Conservation (phyloP, 64 coral and sea anemone species). For the Hydrozoanthus tunicans region DNA sequence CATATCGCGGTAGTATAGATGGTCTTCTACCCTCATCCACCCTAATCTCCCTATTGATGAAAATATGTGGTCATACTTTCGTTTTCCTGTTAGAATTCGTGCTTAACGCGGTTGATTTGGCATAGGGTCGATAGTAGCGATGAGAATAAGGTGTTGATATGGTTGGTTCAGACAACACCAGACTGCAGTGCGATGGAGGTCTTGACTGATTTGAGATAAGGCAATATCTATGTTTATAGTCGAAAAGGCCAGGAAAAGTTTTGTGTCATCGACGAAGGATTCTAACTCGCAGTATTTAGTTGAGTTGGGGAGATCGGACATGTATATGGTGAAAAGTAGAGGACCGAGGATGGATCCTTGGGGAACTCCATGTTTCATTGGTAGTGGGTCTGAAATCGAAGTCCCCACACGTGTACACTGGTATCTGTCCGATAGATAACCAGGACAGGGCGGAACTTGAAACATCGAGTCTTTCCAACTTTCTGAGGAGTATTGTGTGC, state of each 20-base stretch:
- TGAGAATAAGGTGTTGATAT: background rate
- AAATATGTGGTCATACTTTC: no score
- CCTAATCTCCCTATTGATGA: no score
- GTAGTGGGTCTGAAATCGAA: slow-evolving; percentile 17
- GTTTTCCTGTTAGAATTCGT: no score
- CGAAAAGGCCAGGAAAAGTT: slow-evolving; percentile 28
- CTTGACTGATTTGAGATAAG: slow-evolving; percentile 22
- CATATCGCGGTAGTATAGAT: no score
- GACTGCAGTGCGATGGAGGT: slow-evolving; percentile 6
- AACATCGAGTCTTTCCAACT: slow-evolving; percentile 28
- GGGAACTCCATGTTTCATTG: slow-evolving; percentile 22
- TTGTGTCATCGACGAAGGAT: slow-evolving; percentile 21
- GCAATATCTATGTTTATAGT: background rate
- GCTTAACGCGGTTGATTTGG: no score
- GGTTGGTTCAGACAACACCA: slow-evolving; percentile 14
- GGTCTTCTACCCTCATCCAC: no score
- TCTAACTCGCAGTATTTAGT: slow-evolving; percentile 7
- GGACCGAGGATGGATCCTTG: slow-evolving; percentile 41
- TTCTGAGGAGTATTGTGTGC: slow-evolving; percentile 37
- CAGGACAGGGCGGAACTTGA: slow-evolving; percentile 14
- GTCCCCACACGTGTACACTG: slow-evolving; percentile 16
- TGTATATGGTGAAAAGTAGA: slow-evolving; percentile 13
- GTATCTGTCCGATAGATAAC: slow-evolving; percentile 37
- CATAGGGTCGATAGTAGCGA: background rate
- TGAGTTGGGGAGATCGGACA: background rate